Percentiles rank a stretch among this genome's conserved stretches.
These are phyloP conservation scores for Nymphalis polychloros DNA, from an alignment of 2,888 invertebrate genomes.

Conservation along the genomic window DNA sequence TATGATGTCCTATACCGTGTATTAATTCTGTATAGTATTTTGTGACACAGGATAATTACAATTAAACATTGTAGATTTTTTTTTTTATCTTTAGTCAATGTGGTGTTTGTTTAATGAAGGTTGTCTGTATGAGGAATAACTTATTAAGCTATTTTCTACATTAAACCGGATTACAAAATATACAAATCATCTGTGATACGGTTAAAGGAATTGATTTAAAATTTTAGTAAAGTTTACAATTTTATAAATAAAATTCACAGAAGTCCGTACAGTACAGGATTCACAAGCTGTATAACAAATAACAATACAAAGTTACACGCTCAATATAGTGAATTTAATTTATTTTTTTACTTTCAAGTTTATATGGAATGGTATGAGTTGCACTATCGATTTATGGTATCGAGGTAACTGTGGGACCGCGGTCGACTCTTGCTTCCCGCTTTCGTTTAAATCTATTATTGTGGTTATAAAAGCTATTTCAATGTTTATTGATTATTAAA, in stretches of 20 bases:
- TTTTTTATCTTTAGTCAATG: too few species aligned
- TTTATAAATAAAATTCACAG: too few species aligned
- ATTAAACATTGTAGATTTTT: too few species aligned
- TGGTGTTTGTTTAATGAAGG: too few species aligned
- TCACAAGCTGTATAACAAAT: not conserved
- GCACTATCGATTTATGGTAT: constrained; percentile 28
- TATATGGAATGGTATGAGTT: constrained; percentile 21
- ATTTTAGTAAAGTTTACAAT: too few species aligned
- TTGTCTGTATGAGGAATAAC: too few species aligned
- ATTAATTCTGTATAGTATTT: not conserved
- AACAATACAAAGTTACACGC: constrained; percentile 3
- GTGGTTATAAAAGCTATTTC: constrained; percentile 47
- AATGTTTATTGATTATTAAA: constrained; percentile 1
- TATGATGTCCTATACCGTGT: not conserved
- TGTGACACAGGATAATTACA: too few species aligned
- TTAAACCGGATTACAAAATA: too few species aligned
- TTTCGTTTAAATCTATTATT: constrained; percentile 44
- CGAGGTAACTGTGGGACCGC: constrained; percentile 65
- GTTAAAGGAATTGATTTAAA: too few species aligned
- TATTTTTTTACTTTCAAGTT: not conserved
- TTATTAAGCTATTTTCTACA: too few species aligned
- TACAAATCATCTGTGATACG: too few species aligned
- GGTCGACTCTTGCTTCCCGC: constrained; percentile 63
- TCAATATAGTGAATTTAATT: not conserved
- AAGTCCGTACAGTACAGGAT: too few species aligned